These are phyloP conservation scores for Cryptotis parvus DNA, from an alignment of 2,113 vertebrate species.

Conservation along the genomic window DNA sequence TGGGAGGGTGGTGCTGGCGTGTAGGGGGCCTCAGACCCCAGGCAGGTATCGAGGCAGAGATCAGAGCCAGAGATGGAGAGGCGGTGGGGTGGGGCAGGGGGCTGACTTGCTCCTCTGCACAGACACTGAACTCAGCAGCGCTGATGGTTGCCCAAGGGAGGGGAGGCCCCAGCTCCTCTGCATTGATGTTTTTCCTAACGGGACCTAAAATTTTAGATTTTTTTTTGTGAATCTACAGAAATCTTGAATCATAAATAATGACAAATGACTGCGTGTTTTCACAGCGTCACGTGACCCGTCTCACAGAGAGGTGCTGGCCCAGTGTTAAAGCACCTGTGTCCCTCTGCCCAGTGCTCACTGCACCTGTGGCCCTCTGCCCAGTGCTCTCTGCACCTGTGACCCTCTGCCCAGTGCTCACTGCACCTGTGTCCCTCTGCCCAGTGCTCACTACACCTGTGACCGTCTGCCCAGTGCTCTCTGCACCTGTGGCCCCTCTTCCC, in stretches of 20 bases:
- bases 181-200: neutral
- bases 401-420: no score
- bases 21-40: neutral
- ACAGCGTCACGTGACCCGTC: neutral
- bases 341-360: no score
- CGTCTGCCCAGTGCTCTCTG: no score
- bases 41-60: neutral
- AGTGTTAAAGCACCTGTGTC: no score
- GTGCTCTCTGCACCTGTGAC: no score
- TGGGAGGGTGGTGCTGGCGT: neutral
- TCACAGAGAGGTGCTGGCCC: neutral
- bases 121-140: neutral
- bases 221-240: neutral
- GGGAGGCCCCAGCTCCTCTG: neutral
- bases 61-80: neutral
- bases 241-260: neutral
- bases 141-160: neutral
- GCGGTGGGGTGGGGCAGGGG: neutral
- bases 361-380: no score
- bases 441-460: no score
- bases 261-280: neutral
- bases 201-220: slow-evolving; percentile 4
- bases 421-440: no score
- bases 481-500: no score
- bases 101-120: neutral